Evolutionary conservation across 2,797 vertebrate genomes (phyloP).

Genomic region (Myoxocephalus aenaeus): DNA sequence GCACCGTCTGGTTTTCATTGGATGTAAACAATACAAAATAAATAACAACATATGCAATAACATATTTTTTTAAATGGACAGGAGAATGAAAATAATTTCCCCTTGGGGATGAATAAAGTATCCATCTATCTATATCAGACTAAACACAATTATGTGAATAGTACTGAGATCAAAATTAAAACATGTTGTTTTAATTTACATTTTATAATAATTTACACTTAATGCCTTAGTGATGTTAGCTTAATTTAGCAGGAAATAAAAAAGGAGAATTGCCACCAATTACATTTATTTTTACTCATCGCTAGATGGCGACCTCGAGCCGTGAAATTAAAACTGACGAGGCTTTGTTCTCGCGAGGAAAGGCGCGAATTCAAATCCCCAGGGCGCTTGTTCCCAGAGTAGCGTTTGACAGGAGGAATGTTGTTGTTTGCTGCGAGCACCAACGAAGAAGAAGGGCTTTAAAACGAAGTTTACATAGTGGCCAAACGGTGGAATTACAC

Average conservation of each 20-base stretch:
- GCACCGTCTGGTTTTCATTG: neutral
- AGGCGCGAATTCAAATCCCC: accelerated
- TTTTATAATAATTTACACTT: too few relatives aligned
- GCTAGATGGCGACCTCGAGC: slow-evolving; percentile 39
- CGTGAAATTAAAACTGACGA: neutral
- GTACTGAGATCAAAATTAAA: neutral
- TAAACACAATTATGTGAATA: neutral
- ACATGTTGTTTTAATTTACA: neutral
- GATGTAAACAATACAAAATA: neutral
- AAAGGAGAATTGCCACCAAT: neutral
- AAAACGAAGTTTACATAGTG: too few relatives aligned
- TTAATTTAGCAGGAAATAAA: neutral
- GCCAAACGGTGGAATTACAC: too few relatives aligned
- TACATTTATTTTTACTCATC: neutral
- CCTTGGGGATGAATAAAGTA: neutral
- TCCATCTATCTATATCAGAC: neutral
- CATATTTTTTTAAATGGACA: neutral
- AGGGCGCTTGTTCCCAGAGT: neutral
- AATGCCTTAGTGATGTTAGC: neutral
- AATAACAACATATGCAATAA: neutral
- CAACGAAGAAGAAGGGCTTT: too few relatives aligned
- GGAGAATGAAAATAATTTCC: neutral
- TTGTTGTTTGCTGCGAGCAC: neutral
- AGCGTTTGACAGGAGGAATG: neutral
- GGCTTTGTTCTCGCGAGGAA: neutral